Evolutionary conservation across 2,888 invertebrate genomes (phyloP).

Genomic region (Allacma fusca): DNA sequence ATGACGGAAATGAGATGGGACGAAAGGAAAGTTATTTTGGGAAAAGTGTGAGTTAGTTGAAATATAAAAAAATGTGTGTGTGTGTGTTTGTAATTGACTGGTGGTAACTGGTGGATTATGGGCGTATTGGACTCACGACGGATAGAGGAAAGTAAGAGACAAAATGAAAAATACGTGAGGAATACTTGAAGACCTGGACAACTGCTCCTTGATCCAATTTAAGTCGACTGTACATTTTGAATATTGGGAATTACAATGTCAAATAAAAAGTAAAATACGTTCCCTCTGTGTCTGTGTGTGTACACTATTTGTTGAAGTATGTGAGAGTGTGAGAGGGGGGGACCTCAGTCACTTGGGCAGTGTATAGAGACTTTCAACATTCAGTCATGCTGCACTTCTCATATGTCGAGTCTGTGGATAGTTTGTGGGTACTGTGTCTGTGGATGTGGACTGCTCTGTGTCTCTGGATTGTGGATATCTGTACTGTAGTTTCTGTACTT

Average conservation of each 20-base stretch:
- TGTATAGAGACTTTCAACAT: too few relatives aligned
- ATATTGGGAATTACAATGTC: conserved; percentile 15
- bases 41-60: not conserved
- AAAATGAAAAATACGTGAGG: not conserved
- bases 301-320: not conserved
- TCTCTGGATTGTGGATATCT: not conserved
- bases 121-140: not conserved
- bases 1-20: not conserved
- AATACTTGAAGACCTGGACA: not conserved
- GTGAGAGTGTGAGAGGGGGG: not conserved
- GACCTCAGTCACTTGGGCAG: too few relatives aligned
- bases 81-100: too few relatives aligned
- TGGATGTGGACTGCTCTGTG: not conserved
- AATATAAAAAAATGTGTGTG: too few relatives aligned
- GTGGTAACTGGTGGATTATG: not conserved
- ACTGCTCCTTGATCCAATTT: conserved; percentile 5
- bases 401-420: too few relatives aligned
- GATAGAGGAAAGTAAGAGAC: conserved; percentile 12
- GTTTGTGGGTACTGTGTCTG: not conserved
- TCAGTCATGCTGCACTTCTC: too few relatives aligned
- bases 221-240: conserved; percentile 14
- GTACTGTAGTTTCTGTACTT: not conserved
- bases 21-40: not conserved
- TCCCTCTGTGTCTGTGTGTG: not conserved
- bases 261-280: conserved; percentile 5